These are phyloP conservation scores for Tetragnatha montana DNA, from an alignment of 2,888 invertebrate species.

Conservation along the genomic window DNA sequence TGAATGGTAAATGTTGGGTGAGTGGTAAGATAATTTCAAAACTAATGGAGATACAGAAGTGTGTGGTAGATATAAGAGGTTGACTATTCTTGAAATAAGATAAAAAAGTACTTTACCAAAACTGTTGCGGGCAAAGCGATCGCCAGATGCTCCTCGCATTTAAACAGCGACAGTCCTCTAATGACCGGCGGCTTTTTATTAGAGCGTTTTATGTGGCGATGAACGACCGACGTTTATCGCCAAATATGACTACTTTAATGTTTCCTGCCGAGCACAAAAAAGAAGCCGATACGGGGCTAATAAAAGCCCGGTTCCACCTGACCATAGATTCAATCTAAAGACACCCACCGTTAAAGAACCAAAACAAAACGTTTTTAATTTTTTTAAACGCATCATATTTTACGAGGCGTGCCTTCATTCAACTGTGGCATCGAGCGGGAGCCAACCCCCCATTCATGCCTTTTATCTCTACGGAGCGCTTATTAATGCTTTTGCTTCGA, in stretches of 20 bases:
- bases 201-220: conserved; percentile 54
- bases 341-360: conserved; percentile 14
- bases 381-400: conserved; percentile 57
- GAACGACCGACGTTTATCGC: conserved; percentile 54
- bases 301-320: conserved; percentile 48
- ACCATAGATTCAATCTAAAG: conserved; percentile 60
- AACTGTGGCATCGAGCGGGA: conserved; percentile 53
- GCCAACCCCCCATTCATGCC: conserved; percentile 42
- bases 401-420: conserved; percentile 53
- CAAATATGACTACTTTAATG: conserved; percentile 64
- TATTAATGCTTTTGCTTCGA: conserved; percentile 64
- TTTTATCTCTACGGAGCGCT: conserved; percentile 61
- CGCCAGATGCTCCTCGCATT: conserved; percentile 24
- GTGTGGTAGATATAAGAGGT: too few species aligned
- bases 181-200: conserved; percentile 62
- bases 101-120: not conserved
- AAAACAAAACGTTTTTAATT: conserved; percentile 36
- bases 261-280: conserved; percentile 53
- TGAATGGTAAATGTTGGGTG: too few species aligned
- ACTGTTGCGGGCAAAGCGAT: not conserved
- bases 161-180: conserved; percentile 33
- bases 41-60: too few species aligned
- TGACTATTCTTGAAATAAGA: too few species aligned
- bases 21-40: too few species aligned
- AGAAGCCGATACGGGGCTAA: conserved; percentile 34